Evolutionary conservation across 2,888 invertebrate genomes (phyloP).

Genomic region (Coelogynopora nodosa): DNA sequence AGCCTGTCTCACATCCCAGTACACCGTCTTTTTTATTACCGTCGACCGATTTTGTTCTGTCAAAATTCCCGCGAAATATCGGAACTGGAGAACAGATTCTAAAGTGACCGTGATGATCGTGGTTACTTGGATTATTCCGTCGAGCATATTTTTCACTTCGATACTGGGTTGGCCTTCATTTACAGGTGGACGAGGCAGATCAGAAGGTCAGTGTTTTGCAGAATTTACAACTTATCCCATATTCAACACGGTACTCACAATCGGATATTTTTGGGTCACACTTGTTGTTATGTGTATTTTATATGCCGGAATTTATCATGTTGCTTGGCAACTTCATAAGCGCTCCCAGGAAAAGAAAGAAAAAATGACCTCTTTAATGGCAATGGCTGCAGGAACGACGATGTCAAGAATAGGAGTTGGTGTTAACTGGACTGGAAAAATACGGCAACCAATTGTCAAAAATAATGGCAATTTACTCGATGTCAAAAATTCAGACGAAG

Average conservation of each 20-base stretch:
- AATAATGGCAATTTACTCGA: not conserved
- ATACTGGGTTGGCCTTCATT: slow-evolving; percentile 99
- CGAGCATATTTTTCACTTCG: slow-evolving; percentile 88
- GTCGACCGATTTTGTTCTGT: slow-evolving; percentile 97
- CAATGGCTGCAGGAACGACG: slow-evolving; percentile 17
- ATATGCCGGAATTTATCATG: slow-evolving; percentile 93
- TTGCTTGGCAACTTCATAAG: slow-evolving; percentile 92
- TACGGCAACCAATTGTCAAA: not conserved
- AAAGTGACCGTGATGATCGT: slow-evolving; percentile 91
- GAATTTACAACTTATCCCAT: slow-evolving; percentile 95
- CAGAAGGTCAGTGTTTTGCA: slow-evolving; percentile 71
- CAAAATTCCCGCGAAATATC: slow-evolving; percentile 91
- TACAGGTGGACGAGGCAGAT: slow-evolving; percentile 71
- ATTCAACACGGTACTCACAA: slow-evolving; percentile 91
- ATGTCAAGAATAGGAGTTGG: slow-evolving; percentile 36
- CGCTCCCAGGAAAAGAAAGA: slow-evolving; percentile 92
- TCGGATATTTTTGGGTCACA: slow-evolving; percentile 95
- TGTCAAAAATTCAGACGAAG: not conserved
- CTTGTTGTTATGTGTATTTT: slow-evolving; percentile 87
- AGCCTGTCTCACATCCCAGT: slow-evolving; percentile 95
- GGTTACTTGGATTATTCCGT: slow-evolving; percentile 92
- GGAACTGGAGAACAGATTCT: slow-evolving; percentile 90
- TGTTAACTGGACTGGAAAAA: not conserved
- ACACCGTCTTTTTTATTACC: slow-evolving; percentile 96
- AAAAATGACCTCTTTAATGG: slow-evolving; percentile 64